Evolutionary conservation across 1,140 invertebrate genomes (phyloP), one percentile per base, ranked within the genome.

Genomic region (Leptinotarsa texana): DNA sequence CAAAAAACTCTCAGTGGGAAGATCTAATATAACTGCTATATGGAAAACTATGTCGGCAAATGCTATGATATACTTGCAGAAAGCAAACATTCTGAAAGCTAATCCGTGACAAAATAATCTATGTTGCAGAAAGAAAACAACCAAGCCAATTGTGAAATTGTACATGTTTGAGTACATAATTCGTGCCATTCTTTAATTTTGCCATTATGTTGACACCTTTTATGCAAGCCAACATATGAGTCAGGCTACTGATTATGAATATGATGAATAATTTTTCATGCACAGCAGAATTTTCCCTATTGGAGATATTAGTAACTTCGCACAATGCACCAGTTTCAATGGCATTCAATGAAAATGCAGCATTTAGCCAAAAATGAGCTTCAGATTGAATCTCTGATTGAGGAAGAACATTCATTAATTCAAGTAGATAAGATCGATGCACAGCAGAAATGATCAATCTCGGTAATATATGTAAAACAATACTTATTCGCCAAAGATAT

Each of bases 251-350:
- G 75, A 95, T 87, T 95, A 97, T 97, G 84, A 97, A 97, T 72
- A 92, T 88, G 79, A 97, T 94, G 86, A 97, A 97, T 81, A 97
- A 93, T 86, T 96, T 95, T 85, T 96, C 95, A 86, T 96, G 95
- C 67, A 96, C 88, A 81, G 94, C n/a, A n/a, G n/a, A 97, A 87
- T 97, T 97, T 87, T 97, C 95, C 84, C 92, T 91, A 86, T 97
- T 97, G 48, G 95, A 96, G 83, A 97, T 94, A 85, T 96, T 96
- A 17, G 95, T 96, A 17, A 97, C 95, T 65, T 95, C 94, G 80
- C 93, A 92, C 13, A 97, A 88, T 57, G 94, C 90, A 69, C 91
- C 90, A 75, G 96, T 90, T 88, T 97, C 95, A 80, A 94, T 88
- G 75, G 94, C 89, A 86, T 96, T 95, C 74, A 93, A 88, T 92